These are phyloP conservation scores for Aphodius sticticus DNA, from an alignment of 2,888 invertebrate species.

Conservation along the genomic window DNA sequence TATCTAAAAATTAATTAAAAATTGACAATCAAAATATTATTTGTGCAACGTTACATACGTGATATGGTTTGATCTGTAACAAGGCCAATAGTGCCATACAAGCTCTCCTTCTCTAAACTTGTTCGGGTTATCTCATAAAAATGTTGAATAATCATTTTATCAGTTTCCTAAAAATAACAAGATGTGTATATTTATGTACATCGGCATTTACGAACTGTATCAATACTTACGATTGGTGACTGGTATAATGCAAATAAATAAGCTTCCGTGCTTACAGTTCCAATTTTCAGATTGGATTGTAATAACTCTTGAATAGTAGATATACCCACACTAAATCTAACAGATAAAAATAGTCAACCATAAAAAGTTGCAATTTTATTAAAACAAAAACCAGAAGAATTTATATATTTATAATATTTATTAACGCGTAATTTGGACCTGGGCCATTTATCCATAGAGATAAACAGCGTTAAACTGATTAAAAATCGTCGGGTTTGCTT, in stretches of 20 bases:
- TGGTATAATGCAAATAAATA: not conserved
- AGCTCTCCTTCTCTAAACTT: not conserved
- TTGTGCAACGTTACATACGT: not conserved
- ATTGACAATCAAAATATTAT: not conserved
- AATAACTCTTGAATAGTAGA: not conserved
- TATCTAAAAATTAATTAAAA: not conserved
- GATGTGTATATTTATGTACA: not conserved
- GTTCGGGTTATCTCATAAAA: not conserved
- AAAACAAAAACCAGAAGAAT: not conserved
- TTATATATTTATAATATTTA: too few relatives aligned
- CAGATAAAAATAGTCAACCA: not conserved
- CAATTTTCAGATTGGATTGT: not conserved
- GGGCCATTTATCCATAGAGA: too few relatives aligned
- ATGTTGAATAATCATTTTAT: not conserved
- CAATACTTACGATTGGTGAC: not conserved
- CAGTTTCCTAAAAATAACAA: not conserved
- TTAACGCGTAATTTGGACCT: too few relatives aligned
- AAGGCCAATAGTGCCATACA: not conserved
- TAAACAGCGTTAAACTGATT: too few relatives aligned
- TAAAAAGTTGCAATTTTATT: not conserved
- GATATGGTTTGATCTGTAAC: not conserved
- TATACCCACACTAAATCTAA: not conserved
- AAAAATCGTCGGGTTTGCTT: too few relatives aligned
- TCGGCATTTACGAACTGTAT: too few relatives aligned
- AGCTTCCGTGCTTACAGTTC: not conserved